These are phyloP conservation scores for Dicrurus megarhynchus DNA, from an alignment of 2,113 vertebrate genomes.

Conservation along the genomic window DNA sequence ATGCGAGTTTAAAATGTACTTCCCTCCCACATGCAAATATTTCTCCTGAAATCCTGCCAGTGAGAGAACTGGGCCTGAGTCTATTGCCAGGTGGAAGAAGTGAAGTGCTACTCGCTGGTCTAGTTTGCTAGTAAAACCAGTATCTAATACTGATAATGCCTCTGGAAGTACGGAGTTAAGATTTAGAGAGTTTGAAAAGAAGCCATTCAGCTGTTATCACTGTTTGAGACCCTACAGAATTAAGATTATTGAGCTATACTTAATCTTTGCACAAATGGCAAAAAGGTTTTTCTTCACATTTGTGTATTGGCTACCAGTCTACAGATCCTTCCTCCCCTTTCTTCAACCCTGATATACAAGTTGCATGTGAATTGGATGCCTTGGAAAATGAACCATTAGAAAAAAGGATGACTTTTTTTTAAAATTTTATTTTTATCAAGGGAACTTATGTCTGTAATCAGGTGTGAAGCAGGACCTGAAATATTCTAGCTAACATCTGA, in stretches of 20 bases:
- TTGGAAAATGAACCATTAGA: background rate
- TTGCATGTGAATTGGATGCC: background rate
- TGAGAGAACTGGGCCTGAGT: background rate
- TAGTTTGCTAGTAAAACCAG: background rate
- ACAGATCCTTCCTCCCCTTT: background rate
- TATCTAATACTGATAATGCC: background rate
- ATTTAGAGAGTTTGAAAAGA: background rate
- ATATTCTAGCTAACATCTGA: background rate
- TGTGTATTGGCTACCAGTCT: background rate
- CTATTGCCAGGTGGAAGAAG: background rate
- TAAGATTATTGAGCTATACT: background rate
- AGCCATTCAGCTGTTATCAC: background rate
- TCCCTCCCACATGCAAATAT: background rate
- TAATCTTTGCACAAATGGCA: background rate
- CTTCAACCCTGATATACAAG: fast-evolving
- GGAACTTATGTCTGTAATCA: background rate
- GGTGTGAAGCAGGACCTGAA: background rate
- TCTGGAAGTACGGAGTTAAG: background rate
- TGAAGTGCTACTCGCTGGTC: background rate
- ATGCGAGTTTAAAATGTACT: background rate
- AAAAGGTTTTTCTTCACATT: background rate
- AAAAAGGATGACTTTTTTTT: background rate
- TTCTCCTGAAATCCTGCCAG: background rate
- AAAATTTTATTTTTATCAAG: background rate
- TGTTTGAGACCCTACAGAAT: background rate